Conservation (phyloP, 2,888 invertebrate genomes). For the Drosophila helvetica region DNA sequence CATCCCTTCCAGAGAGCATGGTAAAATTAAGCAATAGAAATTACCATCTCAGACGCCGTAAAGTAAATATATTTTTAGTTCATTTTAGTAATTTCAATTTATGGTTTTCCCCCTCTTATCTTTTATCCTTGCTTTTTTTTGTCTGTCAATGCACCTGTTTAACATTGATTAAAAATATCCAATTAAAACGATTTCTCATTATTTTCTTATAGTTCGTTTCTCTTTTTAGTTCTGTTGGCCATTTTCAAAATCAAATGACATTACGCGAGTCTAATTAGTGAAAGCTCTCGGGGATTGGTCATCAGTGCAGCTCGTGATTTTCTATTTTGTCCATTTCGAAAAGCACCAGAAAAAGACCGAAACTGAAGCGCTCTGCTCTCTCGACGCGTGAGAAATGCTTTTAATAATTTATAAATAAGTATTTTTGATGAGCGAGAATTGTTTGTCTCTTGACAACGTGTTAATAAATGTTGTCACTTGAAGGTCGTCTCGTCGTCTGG, state of each 20-base stretch:
- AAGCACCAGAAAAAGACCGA: background rate
- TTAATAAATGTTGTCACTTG: conserved; percentile 63
- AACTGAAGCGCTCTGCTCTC: background rate
- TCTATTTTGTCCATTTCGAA: conserved; percentile 15
- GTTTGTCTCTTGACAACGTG: conserved; percentile 56
- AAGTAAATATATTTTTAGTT: too few relatives aligned
- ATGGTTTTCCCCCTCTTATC: background rate
- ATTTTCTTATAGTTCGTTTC: conserved; percentile 1
- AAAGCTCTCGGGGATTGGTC: conserved; percentile 13
- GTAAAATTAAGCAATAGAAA: too few relatives aligned
- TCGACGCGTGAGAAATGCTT: conserved; percentile 10
- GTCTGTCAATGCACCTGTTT: conserved; percentile 36
- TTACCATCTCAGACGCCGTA: background rate
- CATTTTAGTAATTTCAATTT: too few relatives aligned
- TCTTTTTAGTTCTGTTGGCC: conserved; percentile 2
- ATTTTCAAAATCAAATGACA: conserved; percentile 46
- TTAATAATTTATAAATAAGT: conserved; percentile 19
- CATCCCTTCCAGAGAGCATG: too few relatives aligned
- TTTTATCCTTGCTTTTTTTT: background rate
- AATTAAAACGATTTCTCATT: conserved; percentile 62
- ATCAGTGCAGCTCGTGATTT: conserved; percentile 3
- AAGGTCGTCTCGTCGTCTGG: conserved; percentile 51
- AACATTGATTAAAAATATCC: conserved; percentile 46
- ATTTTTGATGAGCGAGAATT: conserved; percentile 16
- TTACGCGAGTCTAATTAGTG: conserved; percentile 62